phyloP scores from a whole-genome alignment of 2,797 vertebrate species.

The Rhinatrema bivittatum region DNA sequence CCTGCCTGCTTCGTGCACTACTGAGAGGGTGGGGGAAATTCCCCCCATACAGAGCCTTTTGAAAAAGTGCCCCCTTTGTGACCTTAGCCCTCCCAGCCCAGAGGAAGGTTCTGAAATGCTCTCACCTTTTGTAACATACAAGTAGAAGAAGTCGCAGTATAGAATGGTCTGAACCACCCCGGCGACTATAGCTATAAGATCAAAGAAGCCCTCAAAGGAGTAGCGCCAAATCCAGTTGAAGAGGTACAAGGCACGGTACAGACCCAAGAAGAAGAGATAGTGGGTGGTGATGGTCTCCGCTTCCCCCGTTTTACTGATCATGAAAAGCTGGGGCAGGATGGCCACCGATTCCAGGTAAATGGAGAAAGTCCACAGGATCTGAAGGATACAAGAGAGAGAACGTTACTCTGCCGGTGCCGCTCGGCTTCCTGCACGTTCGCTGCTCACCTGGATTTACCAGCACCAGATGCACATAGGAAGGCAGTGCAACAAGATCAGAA shows the following conservation, averaged over 20 bases:
- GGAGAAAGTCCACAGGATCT: constrained; percentile 97
- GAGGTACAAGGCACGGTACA: constrained; percentile 91
- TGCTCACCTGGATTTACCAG: too few relatives aligned
- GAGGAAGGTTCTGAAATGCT: too few relatives aligned
- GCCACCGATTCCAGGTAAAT: constrained; percentile 94
- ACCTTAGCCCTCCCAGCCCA: too few relatives aligned
- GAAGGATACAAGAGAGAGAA: too few relatives aligned
- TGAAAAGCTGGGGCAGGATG: constrained; percentile 93
- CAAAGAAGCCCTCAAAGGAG: constrained; percentile 95
- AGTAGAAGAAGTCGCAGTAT: constrained; percentile 98
- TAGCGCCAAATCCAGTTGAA: constrained; percentile 98
- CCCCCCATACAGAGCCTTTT: too few relatives aligned
- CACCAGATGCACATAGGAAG: too few relatives aligned
- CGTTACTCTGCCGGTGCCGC: too few relatives aligned
- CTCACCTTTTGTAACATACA: constrained; percentile 96
- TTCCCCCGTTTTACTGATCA: constrained; percentile 97
- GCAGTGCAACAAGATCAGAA: too few relatives aligned
- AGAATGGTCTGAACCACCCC: constrained; percentile 95
- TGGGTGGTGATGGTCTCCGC: constrained; percentile 97
- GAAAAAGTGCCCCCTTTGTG: too few relatives aligned
- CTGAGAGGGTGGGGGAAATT: too few relatives aligned
- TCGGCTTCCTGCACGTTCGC: too few relatives aligned
- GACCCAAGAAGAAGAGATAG: constrained; percentile 93
- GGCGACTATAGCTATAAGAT: constrained; percentile 94
- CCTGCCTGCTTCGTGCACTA: too few relatives aligned